These are phyloP conservation scores for Danio albolineatus DNA, from an alignment of 2,797 vertebrate genomes.

Conservation along the genomic window DNA sequence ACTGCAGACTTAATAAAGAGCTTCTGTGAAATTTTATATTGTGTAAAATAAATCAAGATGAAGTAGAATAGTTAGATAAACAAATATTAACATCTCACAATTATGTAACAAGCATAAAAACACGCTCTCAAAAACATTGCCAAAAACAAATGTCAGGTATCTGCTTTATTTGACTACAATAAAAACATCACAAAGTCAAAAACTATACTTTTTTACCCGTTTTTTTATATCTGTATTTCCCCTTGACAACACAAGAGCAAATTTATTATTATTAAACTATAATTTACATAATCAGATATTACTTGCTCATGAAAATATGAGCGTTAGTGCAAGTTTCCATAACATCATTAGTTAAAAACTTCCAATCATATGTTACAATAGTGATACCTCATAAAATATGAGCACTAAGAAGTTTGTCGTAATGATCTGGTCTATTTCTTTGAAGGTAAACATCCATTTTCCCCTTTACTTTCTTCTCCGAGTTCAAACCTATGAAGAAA, in stretches of 20 bases:
- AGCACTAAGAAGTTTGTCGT: slow-evolving; percentile 69
- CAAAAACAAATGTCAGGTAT: neutral
- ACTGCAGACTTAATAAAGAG: too few species aligned
- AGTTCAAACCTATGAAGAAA: slow-evolving; percentile 68
- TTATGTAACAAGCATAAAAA: too few species aligned
- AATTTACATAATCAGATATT: neutral
- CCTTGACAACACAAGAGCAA: too few species aligned
- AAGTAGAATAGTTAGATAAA: neutral
- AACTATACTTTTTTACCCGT: neutral
- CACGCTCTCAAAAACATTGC: neutral
- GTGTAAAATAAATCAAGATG: neutral
- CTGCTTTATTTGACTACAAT: neutral
- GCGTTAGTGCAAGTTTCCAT: neutral
- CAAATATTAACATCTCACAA: neutral
- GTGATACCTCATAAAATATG: slow-evolving; percentile 69
- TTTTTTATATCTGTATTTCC: neutral
- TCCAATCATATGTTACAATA: neutral
- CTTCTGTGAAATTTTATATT: neutral
- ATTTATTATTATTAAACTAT: neutral
- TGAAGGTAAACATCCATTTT: slow-evolving; percentile 81
- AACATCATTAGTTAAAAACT: neutral
- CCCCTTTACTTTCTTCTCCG: slow-evolving; percentile 72
- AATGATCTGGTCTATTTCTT: slow-evolving; percentile 77
- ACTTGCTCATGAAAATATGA: neutral
- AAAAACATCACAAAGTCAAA: neutral